A percentile compares a stretch with the other conserved stretches of the same genome.
These are phyloP conservation scores for Drosophila merina DNA, from an alignment of 2,888 invertebrate genomes.

Conservation along the genomic window DNA sequence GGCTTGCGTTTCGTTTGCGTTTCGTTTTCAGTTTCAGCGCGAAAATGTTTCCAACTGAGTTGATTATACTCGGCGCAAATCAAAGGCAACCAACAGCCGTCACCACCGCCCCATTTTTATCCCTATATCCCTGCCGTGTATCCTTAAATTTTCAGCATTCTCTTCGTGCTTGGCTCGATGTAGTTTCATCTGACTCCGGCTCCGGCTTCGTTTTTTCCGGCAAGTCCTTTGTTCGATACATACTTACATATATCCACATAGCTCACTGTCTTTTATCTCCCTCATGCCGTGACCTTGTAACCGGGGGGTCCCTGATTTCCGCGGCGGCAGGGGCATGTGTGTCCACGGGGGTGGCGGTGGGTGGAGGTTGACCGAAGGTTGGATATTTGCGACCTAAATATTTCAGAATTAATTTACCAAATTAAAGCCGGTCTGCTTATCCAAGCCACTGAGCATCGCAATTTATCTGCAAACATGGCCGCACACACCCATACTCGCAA, in stretches of 20 bases:
- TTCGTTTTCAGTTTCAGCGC: conserved; percentile 35
- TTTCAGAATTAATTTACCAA: conserved; percentile 74
- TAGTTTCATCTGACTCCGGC: conserved; percentile 16
- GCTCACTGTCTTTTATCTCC: conserved; percentile 42
- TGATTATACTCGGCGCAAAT: conserved; percentile 66
- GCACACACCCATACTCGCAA: conserved; percentile 29
- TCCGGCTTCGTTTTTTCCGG: conserved; percentile 11
- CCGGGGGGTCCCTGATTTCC: not conserved
- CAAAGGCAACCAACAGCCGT: conserved; percentile 56
- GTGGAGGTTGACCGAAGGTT: conserved; percentile 3
- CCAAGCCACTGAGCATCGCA: conserved; percentile 71
- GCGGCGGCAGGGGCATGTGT: conserved; percentile 16
- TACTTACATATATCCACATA: conserved; percentile 5
- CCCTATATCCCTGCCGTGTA: conserved; percentile 17
- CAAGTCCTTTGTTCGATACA: conserved; percentile 26
- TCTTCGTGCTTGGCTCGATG: conserved; percentile 15
- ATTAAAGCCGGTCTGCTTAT: conserved; percentile 75
- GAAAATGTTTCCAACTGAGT: conserved; percentile 71
- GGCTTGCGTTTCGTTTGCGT: conserved; percentile 27
- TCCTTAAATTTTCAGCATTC: conserved; percentile 51
- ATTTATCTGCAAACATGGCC: conserved; percentile 63
- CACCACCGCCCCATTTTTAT: not conserved
- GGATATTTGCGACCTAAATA: conserved; percentile 69
- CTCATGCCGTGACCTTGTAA: conserved; percentile 34
- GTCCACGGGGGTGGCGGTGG: conserved; percentile 10